Base-by-base conservation (phyloP, 2,888 invertebrate genomes). In the Drosophila leonis region DNA sequence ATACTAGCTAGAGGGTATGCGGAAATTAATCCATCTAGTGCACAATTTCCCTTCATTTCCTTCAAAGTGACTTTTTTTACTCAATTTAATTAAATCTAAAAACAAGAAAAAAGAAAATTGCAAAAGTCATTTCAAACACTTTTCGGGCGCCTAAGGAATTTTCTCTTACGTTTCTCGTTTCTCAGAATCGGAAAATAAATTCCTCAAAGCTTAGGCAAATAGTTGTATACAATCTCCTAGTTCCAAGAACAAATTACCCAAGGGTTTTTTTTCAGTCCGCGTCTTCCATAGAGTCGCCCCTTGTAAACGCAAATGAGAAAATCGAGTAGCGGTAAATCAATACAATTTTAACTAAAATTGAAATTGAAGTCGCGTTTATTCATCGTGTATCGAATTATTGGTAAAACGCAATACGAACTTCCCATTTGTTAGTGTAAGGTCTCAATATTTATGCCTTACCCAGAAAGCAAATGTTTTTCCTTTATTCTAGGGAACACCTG, bases 171-270 rank as follows among this genome's bases (percentile, higher is more conserved):
- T 33, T 35, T 15, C 27, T 24, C n/a, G 8, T 6, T 55, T 55
- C 54, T 13, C 13, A 6, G 54, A 54, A 54, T 29, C 31, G 6
- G 31, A 18, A 49, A 49, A 18, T 24, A n/a, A 54, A 27, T 54
- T 55, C 39, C 54, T 29, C n/a, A 29, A 18, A 39, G 27, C n/a
- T 2, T 13, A 7, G 4, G 18, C 12, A 39, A 12, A 37, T n/a
- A 18, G 27, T 8, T 54, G 24, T 13, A 18, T 29, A 29, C n/a
- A 55, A 24, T n/a, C 41, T 55, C 4, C 8, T 4, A 41, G n/a
- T 55, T 39, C 54, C 54, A 18, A 18, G 54, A 39, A 55, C 1
- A 33, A 39, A 12, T 55, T 55, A 29, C 27, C n/a, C 27, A 39
- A 29, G 37, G 37, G 51, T 33, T 29, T 41, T 55, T 12, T 12